Base-by-base conservation (phyloP, 2,888 invertebrate species). In the Caenorhabditis angaria region DNA sequence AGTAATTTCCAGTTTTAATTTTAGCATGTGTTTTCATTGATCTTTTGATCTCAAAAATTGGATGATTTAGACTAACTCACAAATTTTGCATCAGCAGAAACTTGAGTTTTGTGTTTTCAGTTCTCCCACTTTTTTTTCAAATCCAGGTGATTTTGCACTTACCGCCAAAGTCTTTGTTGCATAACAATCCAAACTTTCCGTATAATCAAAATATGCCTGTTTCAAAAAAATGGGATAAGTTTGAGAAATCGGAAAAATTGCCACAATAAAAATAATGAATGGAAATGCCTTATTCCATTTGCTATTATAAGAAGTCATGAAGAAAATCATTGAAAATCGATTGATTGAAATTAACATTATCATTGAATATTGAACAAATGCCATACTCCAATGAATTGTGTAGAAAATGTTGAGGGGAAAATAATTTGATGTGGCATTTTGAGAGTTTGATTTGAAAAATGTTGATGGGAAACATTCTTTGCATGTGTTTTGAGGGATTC, bases 401-500 rank as follows among this genome's bases (percentile, higher is more conserved):
- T 70, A 70, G 55, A 70, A 70, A 27, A 65, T 6, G 20, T 65
- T 65, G 25, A 70, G 29, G 2, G 65, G 70, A n/a, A 65, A 70
- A 62, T 58, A 70, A 0, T 65, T 59, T 50, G 41, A 61, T 28
- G 65, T 70, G 5, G 25, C 14, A 8, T 70, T 62, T 41, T 6
- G 18, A 5, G 41, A 41, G 41, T 41, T 12, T 10, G 41, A 12
- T 41, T 41, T 41, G 61, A 70, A 65, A 0, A 70, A 18, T n/a
- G 35, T 50, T 14, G 70, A 70, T 48, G 65, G 24, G 10, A 50
- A 3, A 32, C 70, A 70, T 28, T 65, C 58, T 22, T 59, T 57
- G 29, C 70, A 70, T 5, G 70, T 70, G 41, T 70, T 70, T 48
- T 70, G 65, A 0, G 70, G 70, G 1, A 70, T 20, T 55, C 70